Evolutionary conservation across 2,113 vertebrate genomes (phyloP), one percentile per base, ranked within the genome.

Genomic region (Sapayoa aenigma): DNA sequence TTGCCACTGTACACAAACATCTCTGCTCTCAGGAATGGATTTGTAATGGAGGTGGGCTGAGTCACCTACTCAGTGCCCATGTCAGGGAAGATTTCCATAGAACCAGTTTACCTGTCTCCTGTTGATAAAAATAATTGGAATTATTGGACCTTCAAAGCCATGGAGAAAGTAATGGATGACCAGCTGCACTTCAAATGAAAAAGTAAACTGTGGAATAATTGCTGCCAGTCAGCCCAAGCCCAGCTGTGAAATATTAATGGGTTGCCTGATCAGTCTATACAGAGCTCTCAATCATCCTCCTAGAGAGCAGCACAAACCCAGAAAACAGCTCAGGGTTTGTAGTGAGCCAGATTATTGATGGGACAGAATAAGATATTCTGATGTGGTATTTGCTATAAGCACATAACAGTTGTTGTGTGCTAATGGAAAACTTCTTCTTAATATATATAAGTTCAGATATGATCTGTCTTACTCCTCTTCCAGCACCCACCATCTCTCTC

Each of bases 71-170:
- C 31, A 46, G 79, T 87, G 82, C 62, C 78, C 62, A 33, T 23
- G 37, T 68, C 12, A 1, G 28, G 58, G 65, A 89, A 84, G 88
- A 92, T 79, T 83, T 86, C 78, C 72, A 10, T 35, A 72, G 14
- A 83, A 55, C 41, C 73, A 62, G 46, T 58, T 90, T 78, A 77
- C 55, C 87, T 83, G 56, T 74, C 52, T 80, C 47, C 87, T 72
- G 58, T 96, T 93, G 76, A 72, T 93, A 95, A 83, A 87, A 93
- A 68, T 94, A 94, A 91, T 95, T 96, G 77, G 87, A 92, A 67
- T 71, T 84, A 89, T 53, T 94, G 79, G 84, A 90, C 93, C 77
- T 85, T 96, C 77, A 94, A 84, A 92, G 72, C 77, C 4, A 0
- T 75, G 49, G 73, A 91, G 71, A 95, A 94, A 87, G 86, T 95